Evolutionary conservation across 2,797 vertebrate genomes (phyloP), one percentile per base, ranked within the genome.

Genomic region (Neosilurus mollespiculum): DNA sequence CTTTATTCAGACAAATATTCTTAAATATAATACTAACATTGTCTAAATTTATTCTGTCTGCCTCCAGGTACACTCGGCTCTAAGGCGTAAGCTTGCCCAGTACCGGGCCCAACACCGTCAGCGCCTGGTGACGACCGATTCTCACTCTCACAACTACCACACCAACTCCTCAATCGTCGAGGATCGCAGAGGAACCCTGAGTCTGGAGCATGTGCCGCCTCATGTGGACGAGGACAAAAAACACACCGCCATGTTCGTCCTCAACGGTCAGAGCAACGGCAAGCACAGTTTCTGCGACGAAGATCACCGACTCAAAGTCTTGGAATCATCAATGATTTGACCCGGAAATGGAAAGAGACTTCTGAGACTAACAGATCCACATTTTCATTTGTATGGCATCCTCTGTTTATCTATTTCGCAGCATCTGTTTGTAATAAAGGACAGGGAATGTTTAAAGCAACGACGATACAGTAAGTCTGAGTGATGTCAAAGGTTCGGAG

Each of bases 111-210:
- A 91, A 66, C 93, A 92, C 91, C 91, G 88, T 10, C 87, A 90
- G 2, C 85, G 86, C 0, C 85, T 90, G 7, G 81, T 76, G 24
- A 62, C 83, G 70, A 89, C 49, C 69, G 93, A 89, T 87, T 90
- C 87, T 82, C 91, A 93, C 88, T 92, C 87, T 64, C 76, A 78
- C 22, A 93, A 88, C 89, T 93, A 90, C 88, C 92, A 94, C 87
- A 93, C 88, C 84, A 94, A 91, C 91, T 93, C 93, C n/a, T 94
- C 94, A 67, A 87, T 94, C 49, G 90, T 89, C 0, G 94, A 95
- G 82, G 92, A 83, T 81, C 95, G 93, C 87, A 91, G 92, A 0
- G 88, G 85, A 86, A 90, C 88, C 64, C 61, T 92, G 80, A 90
- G 9, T 87, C 62, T 90, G 67, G 93, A 93, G 49, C 85, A 79